Evolutionary conservation across 1,140 invertebrate genomes (phyloP).

Genomic region (Sycobia sp.): DNA sequence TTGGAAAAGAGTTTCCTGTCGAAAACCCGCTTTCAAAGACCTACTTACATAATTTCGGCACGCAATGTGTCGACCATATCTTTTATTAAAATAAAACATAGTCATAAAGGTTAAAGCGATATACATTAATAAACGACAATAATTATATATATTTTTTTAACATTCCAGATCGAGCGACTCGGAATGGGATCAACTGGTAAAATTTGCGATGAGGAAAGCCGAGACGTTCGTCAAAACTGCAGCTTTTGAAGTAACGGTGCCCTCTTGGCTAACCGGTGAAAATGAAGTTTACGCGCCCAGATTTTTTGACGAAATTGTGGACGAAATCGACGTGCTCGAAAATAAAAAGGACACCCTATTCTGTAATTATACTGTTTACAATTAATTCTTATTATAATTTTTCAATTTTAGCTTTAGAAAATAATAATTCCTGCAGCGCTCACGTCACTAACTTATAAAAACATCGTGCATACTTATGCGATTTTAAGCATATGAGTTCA

Average conservation of each 20-base stretch:
- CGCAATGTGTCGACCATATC: too few relatives aligned
- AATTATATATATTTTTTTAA: too few relatives aligned
- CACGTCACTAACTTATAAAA: too few relatives aligned
- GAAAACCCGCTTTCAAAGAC: too few relatives aligned
- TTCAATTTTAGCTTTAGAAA: background rate
- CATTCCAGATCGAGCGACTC: constrained; percentile 66
- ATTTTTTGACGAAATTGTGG: constrained; percentile 81
- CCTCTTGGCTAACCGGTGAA: constrained; percentile 70
- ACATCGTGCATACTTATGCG: too few relatives aligned
- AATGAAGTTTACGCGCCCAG: constrained; percentile 74
- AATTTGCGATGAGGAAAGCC: constrained; percentile 72
- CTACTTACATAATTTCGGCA: too few relatives aligned
- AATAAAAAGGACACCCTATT: constrained; percentile 78
- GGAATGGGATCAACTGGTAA: constrained; percentile 79
- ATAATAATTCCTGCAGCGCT: too few relatives aligned
- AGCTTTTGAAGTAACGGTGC: constrained; percentile 73
- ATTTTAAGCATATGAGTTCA: too few relatives aligned
- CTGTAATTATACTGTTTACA: constrained; percentile 76
- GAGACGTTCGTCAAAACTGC: constrained; percentile 75
- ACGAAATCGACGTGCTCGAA: constrained; percentile 79
- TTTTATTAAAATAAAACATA: background rate
- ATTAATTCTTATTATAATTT: constrained; percentile 9
- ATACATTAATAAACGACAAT: background rate
- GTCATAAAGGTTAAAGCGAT: background rate
- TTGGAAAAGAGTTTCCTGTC: too few relatives aligned